Percentiles rank a stretch among this genome's conserved stretches.
These are phyloP conservation scores for Melospiza georgiana DNA, from an alignment of 2,113 vertebrate genomes.

Conservation along the genomic window DNA sequence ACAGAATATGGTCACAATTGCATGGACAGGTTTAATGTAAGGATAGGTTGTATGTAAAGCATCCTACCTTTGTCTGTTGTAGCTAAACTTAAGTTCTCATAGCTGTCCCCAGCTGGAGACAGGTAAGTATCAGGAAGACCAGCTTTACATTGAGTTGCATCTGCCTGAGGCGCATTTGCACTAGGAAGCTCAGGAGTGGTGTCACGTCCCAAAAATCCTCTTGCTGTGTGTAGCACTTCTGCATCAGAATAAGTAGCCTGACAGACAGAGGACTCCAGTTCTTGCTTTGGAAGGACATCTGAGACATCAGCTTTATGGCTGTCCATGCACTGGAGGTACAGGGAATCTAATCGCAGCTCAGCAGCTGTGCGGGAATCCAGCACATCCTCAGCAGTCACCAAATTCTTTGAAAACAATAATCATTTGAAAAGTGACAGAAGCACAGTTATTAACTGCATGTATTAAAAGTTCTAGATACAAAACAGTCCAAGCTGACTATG, in stretches of 20 bases:
- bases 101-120: slow-evolving; percentile 74
- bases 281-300: slow-evolving; percentile 41
- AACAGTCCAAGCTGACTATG: neutral
- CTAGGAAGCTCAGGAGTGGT: slow-evolving; percentile 1
- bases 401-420: slow-evolving; percentile 59
- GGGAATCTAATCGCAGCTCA: slow-evolving; percentile 50
- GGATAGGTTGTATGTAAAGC: neutral
- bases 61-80: slow-evolving; percentile 55
- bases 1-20: neutral
- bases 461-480: neutral
- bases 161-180: slow-evolving; percentile 27
- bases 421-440: neutral
- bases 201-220: slow-evolving; percentile 55
- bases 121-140: slow-evolving; percentile 78
- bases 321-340: slow-evolving; percentile 52
- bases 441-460: neutral
- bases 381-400: slow-evolving; percentile 48
- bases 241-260: slow-evolving; percentile 42
- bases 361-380: neutral
- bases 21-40: neutral
- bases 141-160: neutral
- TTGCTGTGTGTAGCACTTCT: slow-evolving; percentile 18
- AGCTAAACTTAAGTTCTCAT: slow-evolving; percentile 6
- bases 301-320: slow-evolving; percentile 13
- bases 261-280: slow-evolving; percentile 53